phyloP scores from a whole-genome alignment of 2,113 vertebrate species.

The Tamias sibiricus region DNA sequence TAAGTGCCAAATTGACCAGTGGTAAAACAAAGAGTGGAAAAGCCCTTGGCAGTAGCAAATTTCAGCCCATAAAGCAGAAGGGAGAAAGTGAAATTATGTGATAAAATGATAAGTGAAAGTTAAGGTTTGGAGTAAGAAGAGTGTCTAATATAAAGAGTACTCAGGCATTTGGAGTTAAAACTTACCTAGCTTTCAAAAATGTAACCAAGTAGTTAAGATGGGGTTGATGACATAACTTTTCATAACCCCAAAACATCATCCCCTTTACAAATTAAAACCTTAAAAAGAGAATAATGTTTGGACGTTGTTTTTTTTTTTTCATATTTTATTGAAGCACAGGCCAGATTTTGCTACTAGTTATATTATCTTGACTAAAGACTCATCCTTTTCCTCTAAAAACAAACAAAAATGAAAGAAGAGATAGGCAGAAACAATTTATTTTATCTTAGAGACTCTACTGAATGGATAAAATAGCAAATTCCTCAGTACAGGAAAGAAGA shows the following conservation, averaged over 20 bases:
- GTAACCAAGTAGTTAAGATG: neutral
- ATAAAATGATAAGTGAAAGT: neutral
- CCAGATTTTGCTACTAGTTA: neutral
- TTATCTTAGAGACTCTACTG: neutral
- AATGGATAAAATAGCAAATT: constrained; percentile 2
- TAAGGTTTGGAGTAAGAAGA: neutral
- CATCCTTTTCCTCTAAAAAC: neutral
- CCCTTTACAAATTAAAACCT: constrained; percentile 23
- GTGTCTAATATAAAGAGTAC: neutral
- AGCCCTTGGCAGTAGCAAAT: neutral
- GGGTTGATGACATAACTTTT: neutral
- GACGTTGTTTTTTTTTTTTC: neutral
- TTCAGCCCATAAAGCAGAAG: neutral
- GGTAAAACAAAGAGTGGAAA: neutral
- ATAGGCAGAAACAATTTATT: neutral
- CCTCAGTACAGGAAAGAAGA: neutral
- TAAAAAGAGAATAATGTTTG: neutral
- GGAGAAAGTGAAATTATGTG: neutral
- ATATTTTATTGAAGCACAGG: neutral
- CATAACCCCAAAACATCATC: neutral
- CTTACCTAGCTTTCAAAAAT: neutral
- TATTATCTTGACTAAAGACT: neutral
- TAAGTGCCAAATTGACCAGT: neutral
- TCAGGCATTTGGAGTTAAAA: neutral
- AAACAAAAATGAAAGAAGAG: neutral